phyloP scores from a whole-genome alignment of 2,888 invertebrate species.

The Micoletzkya japonica region DNA sequence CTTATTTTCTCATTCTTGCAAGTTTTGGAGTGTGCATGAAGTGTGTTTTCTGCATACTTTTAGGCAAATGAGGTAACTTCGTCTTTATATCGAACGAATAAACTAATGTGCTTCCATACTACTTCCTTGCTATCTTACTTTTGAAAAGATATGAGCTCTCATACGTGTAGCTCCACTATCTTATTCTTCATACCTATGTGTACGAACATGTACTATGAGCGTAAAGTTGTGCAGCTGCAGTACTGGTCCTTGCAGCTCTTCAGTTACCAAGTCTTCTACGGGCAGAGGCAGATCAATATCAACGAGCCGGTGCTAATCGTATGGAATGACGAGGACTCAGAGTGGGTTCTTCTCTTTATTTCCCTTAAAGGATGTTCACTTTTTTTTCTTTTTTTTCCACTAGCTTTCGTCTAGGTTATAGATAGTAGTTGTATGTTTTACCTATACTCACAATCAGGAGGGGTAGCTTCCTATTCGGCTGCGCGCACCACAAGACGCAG shows the following conservation, averaged over 20 bases:
- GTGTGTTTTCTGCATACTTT: too few relatives aligned
- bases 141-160: too few relatives aligned
- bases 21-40: too few relatives aligned
- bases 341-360: background rate
- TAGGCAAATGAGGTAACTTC: too few relatives aligned
- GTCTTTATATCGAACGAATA: too few relatives aligned
- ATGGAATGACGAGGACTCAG: background rate
- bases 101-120: too few relatives aligned
- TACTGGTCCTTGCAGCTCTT: constrained; percentile 15
- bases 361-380: background rate
- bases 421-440: background rate
- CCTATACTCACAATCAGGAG: background rate
- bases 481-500: background rate
- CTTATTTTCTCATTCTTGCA: too few relatives aligned
- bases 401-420: background rate
- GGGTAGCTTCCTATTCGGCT: background rate
- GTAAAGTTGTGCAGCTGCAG: too few relatives aligned
- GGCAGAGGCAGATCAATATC: constrained; percentile 8
- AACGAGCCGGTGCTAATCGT: background rate
- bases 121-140: too few relatives aligned
- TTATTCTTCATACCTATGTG: too few relatives aligned
- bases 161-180: too few relatives aligned
- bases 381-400: background rate
- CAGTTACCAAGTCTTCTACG: constrained; percentile 9
- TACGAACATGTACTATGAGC: too few relatives aligned